phyloP scores from a whole-genome alignment of 2,797 vertebrate genomes.

The Danio kyathit region DNA sequence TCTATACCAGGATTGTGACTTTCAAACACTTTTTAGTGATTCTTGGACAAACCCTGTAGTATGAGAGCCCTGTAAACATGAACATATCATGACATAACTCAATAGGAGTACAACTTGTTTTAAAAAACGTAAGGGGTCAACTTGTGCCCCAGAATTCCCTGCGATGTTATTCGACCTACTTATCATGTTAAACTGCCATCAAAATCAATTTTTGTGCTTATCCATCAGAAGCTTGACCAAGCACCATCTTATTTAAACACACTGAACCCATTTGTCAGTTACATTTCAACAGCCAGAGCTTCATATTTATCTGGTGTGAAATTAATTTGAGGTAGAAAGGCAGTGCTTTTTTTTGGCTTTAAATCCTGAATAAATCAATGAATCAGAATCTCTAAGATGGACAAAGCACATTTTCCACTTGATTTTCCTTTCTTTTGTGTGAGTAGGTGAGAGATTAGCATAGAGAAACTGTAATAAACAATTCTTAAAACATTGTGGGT shows the following conservation, averaged over 20 bases:
- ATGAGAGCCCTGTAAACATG: too few species aligned
- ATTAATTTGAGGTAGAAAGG: slow-evolving; percentile 72
- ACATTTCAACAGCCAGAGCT: slow-evolving; percentile 66
- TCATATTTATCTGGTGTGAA: slow-evolving; percentile 79
- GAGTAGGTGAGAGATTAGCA: neutral
- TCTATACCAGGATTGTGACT: too few species aligned
- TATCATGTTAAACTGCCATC: slow-evolving; percentile 28
- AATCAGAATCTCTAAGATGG: neutral
- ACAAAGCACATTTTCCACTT: slow-evolving; percentile 17
- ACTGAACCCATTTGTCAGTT: slow-evolving; percentile 24
- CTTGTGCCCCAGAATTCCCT: neutral
- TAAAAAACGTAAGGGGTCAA: neutral
- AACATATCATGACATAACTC: neutral
- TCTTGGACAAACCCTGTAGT: too few species aligned
- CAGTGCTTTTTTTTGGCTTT: neutral
- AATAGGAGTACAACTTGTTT: neutral
- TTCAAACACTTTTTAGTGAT: too few species aligned
- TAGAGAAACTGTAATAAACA: neutral
- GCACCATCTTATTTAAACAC: neutral
- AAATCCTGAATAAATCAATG: slow-evolving; percentile 1
- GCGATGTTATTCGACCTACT: neutral
- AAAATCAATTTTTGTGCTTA: slow-evolving; percentile 17
- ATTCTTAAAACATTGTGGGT: too few species aligned
- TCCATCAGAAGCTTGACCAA: slow-evolving; percentile 17
- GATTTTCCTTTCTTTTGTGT: slow-evolving; percentile 3